Conservation (phyloP, 2,113 vertebrate genomes). For the Hypomesus transpacificus region DNA sequence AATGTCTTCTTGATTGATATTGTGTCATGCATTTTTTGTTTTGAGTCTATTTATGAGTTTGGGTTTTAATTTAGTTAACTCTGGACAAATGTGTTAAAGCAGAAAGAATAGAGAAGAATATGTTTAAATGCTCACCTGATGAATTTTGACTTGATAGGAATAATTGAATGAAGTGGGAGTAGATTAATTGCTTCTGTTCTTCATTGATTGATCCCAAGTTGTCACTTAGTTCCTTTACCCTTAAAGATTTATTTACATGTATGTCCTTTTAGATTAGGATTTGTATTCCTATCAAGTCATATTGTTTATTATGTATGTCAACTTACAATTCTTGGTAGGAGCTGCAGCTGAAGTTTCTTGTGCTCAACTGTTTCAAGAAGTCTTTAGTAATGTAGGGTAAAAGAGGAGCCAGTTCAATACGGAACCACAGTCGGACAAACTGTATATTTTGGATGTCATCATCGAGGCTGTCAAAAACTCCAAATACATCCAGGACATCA, state of each 20-base stretch:
- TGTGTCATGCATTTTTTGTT: neutral
- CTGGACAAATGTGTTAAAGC: too few relatives aligned
- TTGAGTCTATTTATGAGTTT: neutral
- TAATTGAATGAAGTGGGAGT: slow-evolving; percentile 37
- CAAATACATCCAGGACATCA: slow-evolving; percentile 41
- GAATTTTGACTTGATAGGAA: slow-evolving; percentile 35
- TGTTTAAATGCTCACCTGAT: slow-evolving; percentile 29
- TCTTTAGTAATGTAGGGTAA: slow-evolving; percentile 25
- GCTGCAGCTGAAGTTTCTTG: slow-evolving; percentile 43
- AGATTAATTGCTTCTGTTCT: slow-evolving; percentile 21
- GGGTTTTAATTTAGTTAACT: too few relatives aligned
- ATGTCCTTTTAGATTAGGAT: neutral
- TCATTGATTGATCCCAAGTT: neutral
- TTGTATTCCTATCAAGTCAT: neutral
- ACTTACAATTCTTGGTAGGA: slow-evolving; percentile 54
- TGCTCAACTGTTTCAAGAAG: slow-evolving; percentile 37
- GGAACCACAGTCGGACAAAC: slow-evolving; percentile 48
- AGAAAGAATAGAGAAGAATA: too few relatives aligned
- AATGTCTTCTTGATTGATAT: too few relatives aligned
- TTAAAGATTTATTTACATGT: slow-evolving; percentile 3
- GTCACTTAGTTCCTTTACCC: slow-evolving; percentile 17
- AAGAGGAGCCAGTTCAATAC: slow-evolving; percentile 43
- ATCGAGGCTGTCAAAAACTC: slow-evolving; percentile 37
- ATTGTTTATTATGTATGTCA: neutral
- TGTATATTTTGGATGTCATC: slow-evolving; percentile 28